Evolutionary conservation across 2,113 vertebrate genomes (phyloP), one percentile per base, ranked within the genome.

Genomic region (Nycticorax nycticorax): DNA sequence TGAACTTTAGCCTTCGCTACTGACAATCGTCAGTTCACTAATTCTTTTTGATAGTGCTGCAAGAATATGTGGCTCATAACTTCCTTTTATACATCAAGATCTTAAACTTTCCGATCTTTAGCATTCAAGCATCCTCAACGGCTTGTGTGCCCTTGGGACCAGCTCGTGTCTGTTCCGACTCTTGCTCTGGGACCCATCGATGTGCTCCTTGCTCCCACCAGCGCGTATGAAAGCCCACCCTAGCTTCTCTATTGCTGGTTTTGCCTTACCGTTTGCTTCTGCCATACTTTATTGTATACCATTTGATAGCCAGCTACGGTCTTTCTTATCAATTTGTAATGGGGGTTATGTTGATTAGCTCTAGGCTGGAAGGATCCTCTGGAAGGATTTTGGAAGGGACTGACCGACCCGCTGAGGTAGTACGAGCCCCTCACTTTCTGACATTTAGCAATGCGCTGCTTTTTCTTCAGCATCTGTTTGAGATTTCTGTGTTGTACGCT

Each of bases 181-280:
- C 35, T 66, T 4, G 2, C 26, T 62, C 20, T 0, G 0, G 5
- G 35, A 14, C 41, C 23, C 32, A 10, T 3, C 0, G 5, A 10
- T 5, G 30, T 43, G 43, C 18, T 85, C 9, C 26, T 30, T 24
- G 13, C 21, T 92, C 30, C 60, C 26, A 37, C 41, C 16, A 28
- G 7, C 0, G 0, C 0, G 0, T 37, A 6, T 14, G 37, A 22
- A 73, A 57, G 24, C 20, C 13, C 39, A 24, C 33, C 30, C 13
- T 27, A 22, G 28, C 22, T 77, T 13, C 53, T 68, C 41, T 33
- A 1, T 16, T 57, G 5, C 1, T 43, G 16, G 6, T 50, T 56
- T 72, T 57, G 21, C 6, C 10, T 24, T 33, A 19, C 21, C 0
- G 0, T 39, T 52, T 41, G 14, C 3, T 76, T 43, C 14, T 26